phyloP scores from a whole-genome alignment of 2,888 invertebrate species.

The Syrista parreyssii region DNA sequence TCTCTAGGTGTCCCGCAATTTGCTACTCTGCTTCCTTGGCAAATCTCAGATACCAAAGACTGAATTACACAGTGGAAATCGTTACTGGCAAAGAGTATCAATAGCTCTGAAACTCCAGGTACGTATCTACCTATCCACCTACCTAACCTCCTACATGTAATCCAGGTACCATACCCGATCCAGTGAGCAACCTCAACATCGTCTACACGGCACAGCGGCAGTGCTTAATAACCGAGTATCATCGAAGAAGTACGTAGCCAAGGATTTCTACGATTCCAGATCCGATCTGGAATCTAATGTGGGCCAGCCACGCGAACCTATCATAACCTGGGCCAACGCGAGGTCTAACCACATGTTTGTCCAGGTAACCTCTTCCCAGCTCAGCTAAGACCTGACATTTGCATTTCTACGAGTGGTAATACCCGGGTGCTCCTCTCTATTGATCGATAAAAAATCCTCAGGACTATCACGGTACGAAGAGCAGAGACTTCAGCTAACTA shows the following conservation, averaged over 20 bases:
- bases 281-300: conserved; percentile 59
- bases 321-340: conserved; percentile 61
- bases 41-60: conserved; percentile 36
- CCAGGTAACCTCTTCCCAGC: conserved; percentile 48
- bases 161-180: neutral
- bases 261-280: conserved; percentile 61
- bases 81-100: neutral
- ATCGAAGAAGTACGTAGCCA: conserved; percentile 30
- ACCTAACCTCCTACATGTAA: neutral
- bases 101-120: conserved; percentile 1
- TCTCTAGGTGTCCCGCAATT: conserved; percentile 44
- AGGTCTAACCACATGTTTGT: conserved; percentile 61
- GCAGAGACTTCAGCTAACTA: neutral
- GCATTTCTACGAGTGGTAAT: conserved; percentile 53
- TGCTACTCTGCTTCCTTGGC: conserved; percentile 35
- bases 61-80: neutral
- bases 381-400: conserved; percentile 38
- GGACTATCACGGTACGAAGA: neutral
- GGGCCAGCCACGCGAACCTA: conserved; percentile 63
- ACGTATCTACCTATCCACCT: neutral
- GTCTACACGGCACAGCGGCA: neutral
- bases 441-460: neutral
- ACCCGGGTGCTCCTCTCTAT: conserved; percentile 13
- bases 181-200: neutral
- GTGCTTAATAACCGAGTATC: conserved; percentile 46